phyloP scores from a whole-genome alignment of 1,140 invertebrate species.

The Diabrotica virgifera region DNA sequence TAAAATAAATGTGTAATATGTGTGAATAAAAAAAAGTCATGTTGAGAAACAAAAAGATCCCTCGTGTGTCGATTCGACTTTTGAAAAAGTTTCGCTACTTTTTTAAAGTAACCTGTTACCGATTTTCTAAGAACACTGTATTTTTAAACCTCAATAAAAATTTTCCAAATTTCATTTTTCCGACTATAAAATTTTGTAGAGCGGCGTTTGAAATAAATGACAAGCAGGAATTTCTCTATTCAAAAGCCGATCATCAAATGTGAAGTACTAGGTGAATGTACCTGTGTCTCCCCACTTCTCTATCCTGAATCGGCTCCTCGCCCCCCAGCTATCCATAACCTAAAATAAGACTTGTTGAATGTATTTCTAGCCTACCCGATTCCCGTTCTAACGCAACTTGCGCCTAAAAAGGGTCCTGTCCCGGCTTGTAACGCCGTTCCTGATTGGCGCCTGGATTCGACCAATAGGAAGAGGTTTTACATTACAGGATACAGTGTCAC shows the following conservation, averaged over 20 bases:
- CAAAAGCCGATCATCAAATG: constrained; percentile 23
- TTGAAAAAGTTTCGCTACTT: no score
- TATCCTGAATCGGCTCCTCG: constrained; percentile 23
- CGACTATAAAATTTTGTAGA: no score
- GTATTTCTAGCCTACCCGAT: constrained; percentile 36
- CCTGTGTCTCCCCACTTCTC: constrained; percentile 26
- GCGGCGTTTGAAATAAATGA: not conserved
- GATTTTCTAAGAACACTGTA: no score
- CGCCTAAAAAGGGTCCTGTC: constrained; percentile 65
- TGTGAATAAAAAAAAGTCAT: no score
- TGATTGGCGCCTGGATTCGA: constrained; percentile 48
- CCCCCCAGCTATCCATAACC: constrained; percentile 21
- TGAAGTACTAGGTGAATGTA: constrained; percentile 37
- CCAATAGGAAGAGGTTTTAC: constrained; percentile 53
- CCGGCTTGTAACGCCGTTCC: constrained; percentile 49
- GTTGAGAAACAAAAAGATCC: no score
- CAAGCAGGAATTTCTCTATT: not conserved
- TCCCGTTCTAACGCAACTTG: constrained; percentile 36
- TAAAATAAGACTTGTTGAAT: constrained; percentile 16
- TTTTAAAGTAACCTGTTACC: no score
- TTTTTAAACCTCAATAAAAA: no score
- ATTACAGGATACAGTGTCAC: constrained; percentile 76
- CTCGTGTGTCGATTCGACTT: no score
- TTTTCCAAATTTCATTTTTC: no score
- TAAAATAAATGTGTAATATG: no score